These are phyloP conservation scores for Callaeas wilsoni DNA, from an alignment of 2,113 vertebrate genomes.

Conservation along the genomic window DNA sequence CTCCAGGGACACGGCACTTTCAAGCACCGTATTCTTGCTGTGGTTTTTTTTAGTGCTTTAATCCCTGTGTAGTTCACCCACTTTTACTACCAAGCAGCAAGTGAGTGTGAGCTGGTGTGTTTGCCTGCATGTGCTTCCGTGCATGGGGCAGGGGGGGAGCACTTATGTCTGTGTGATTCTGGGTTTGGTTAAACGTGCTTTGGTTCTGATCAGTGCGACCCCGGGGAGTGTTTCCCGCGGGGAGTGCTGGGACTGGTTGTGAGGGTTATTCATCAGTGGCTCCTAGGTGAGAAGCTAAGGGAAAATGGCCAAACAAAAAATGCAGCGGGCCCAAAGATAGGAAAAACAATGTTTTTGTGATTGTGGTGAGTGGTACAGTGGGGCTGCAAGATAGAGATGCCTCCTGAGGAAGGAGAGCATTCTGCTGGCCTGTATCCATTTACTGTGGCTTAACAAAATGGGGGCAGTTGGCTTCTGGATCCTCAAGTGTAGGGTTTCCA, in stretches of 20 bases:
- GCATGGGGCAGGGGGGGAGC: background rate
- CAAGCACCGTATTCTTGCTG: background rate
- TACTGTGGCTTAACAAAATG: background rate
- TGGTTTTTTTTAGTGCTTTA: conserved; percentile 14
- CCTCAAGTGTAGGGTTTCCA: background rate
- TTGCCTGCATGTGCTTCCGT: background rate
- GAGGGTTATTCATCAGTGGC: background rate
- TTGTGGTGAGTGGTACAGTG: background rate
- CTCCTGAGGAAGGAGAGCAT: background rate
- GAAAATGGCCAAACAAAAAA: background rate
- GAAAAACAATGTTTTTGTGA: fast-evolving
- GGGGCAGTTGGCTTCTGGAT: background rate
- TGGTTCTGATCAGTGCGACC: background rate
- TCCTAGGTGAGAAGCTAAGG: background rate
- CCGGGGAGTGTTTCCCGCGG: background rate
- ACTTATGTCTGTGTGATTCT: fast-evolving
- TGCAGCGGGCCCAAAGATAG: background rate
- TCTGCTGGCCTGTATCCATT: background rate
- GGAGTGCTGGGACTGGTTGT: background rate
- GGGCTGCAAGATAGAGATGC: background rate
- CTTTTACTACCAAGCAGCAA: conserved; percentile 26
- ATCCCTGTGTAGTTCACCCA: conserved; percentile 49
- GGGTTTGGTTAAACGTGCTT: background rate
- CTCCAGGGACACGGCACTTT: background rate
- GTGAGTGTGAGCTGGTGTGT: background rate